Conservation (phyloP, 2,113 vertebrate genomes). For the human (Homo sapiens) region DNA sequence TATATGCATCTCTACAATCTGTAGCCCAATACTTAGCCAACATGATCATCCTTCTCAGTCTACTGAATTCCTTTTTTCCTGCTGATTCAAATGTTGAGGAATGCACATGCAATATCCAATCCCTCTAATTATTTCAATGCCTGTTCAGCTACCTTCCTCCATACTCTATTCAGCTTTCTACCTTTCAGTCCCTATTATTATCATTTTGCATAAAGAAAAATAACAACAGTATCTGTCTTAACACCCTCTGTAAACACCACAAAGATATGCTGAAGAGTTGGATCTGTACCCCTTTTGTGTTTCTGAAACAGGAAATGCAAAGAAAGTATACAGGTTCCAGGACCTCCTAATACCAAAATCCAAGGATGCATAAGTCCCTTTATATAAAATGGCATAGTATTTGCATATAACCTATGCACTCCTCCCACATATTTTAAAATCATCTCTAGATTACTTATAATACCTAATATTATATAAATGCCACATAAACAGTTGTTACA, state of each 20-base stretch:
- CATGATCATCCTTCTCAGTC: not conserved
- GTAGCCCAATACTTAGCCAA: not conserved
- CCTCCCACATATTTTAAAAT: not conserved
- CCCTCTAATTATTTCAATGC: not conserved
- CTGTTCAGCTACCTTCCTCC: not conserved
- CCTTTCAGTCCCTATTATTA: not conserved
- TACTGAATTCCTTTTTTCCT: not conserved
- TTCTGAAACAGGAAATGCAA: not conserved
- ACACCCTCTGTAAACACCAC: not conserved
- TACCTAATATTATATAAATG: not conserved
- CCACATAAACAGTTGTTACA: not conserved
- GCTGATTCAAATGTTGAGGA: not conserved
- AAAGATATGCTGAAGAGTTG: not conserved
- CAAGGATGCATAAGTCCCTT: not conserved
- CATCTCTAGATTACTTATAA: not conserved
- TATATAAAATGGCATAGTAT: not conserved
- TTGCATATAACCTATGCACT: not conserved
- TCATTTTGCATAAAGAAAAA: not conserved
- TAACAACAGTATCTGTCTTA: not conserved
- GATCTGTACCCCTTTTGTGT: not conserved
- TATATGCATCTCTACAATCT: not conserved
- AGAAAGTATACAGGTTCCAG: not conserved
- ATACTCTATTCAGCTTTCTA: not conserved
- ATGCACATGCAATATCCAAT: not conserved
- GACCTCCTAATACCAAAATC: not conserved